Evolutionary conservation across 2,113 vertebrate genomes (phyloP), one percentile per base, ranked within the genome.

Genomic region (Odocoileus virginianus): DNA sequence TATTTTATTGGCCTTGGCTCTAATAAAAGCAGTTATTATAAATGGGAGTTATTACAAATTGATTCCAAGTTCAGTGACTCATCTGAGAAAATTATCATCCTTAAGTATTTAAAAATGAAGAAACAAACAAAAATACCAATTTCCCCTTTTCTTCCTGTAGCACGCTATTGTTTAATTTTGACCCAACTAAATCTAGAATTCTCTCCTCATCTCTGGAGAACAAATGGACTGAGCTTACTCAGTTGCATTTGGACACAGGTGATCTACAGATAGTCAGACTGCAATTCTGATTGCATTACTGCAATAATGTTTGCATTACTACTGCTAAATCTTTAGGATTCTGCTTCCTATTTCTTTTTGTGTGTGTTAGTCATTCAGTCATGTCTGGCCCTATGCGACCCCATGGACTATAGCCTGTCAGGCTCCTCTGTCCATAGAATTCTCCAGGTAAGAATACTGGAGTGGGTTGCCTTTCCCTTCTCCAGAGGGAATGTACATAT

Each of bases 261-360:
- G 5, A 58, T 15, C 13, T 10, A 43, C 27, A 58, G 33, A 16
- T 0, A 16, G 21, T 7, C 14, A 5, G n/a, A 19, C 52, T 61
- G 21, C 2, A 36, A n/a, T 23, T 71, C 25, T 27, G 36, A 7
- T 7, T 25, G 23, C 40, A 43, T 12, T 3, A 4, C 43, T 7
- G 36, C 21, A 76, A 27, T 43, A 27, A 19, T 10, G 2, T 6
- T 0, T 3, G 23, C 3, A 16, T 57, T 6, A 5, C 36, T 13
- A 2, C 0, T 3, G 25, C 4, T 54, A 19, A 10, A 2, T 16
- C 3, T 71, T 78, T n/a, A 79, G 7, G 50, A 60, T 79, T 87
- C n/a, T 78, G 36, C 30, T 67, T 47, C 43, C 43, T 47, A 6
- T 67, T 67, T 58, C 23, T 17, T 87, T 58, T 10, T 7, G 16